Evolutionary conservation across 2,797 vertebrate genomes (phyloP).

Genomic region (Tenualosa ilisha): DNA sequence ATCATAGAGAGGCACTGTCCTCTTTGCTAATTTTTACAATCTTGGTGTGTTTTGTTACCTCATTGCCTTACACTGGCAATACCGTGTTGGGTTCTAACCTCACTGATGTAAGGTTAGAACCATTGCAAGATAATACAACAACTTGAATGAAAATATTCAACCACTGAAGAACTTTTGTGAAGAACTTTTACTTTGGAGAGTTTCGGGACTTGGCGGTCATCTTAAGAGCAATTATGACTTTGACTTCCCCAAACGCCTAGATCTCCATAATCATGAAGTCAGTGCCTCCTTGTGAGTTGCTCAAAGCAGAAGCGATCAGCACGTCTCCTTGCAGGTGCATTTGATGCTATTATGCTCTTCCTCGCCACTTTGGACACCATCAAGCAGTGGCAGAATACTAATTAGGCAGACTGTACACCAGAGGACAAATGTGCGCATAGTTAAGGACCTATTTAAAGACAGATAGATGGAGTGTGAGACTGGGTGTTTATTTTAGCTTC

Average conservation of each 20-base stretch:
- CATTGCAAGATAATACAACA: too few species aligned
- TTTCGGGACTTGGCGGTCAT: not conserved
- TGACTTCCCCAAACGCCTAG: not conserved
- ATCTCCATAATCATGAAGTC: not conserved
- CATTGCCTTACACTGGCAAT: too few species aligned
- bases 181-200: not conserved
- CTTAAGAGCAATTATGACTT: not conserved
- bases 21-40: too few species aligned
- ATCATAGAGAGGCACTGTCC: too few species aligned
- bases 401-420: constrained; percentile 39
- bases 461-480: constrained; percentile 26
- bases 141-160: not conserved
- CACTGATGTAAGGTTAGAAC: too few species aligned
- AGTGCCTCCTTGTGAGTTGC: not conserved
- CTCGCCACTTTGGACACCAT: not conserved
- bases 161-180: not conserved
- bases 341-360: not conserved
- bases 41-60: too few species aligned
- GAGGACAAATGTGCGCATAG: constrained; percentile 32
- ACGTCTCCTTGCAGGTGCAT: constrained; percentile 11
- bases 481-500: constrained; percentile 29
- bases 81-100: too few species aligned
- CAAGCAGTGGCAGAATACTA: constrained; percentile 25
- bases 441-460: constrained; percentile 34
- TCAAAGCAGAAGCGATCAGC: not conserved